Conservation (phyloP, 1,140 invertebrate genomes). For the Elymnias hypermnestra region DNA sequence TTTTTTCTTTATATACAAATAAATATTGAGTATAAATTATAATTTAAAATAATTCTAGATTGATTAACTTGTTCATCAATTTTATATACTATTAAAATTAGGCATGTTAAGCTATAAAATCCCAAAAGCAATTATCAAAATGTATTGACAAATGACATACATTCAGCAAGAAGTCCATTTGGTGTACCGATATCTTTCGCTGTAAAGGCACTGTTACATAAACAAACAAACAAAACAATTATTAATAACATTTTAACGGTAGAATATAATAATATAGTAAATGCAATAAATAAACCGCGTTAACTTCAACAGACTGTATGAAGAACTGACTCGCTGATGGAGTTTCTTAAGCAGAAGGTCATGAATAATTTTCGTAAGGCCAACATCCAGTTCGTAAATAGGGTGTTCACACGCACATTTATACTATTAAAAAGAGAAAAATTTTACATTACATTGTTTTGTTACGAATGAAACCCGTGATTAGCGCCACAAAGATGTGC, state of each 20-base stretch:
- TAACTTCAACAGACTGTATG: slow-evolving; percentile 18
- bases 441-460: no score
- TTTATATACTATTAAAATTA: no score
- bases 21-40: no score
- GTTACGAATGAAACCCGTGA: no score
- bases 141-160: slow-evolving; percentile 9
- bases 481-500: no score
- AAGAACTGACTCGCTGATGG: slow-evolving; percentile 22
- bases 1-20: no score
- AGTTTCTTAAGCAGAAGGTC: slow-evolving; percentile 30
- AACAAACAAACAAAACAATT: slow-evolving; percentile 12
- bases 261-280: slow-evolving; percentile 9
- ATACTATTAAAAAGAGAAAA: no score
- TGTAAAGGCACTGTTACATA: background rate
- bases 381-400: background rate
- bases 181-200: slow-evolving; percentile 10
- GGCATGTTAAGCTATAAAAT: background rate
- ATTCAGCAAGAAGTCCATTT: slow-evolving; percentile 12
- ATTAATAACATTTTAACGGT: no score
- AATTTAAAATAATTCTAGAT: no score
- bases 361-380: slow-evolving; percentile 24
- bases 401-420: no score
- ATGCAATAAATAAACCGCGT: slow-evolving; percentile 10
- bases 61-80: no score
- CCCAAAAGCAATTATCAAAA: background rate